Base-by-base conservation (phyloP, 2,797 vertebrate species). In the Pampus argenteus region DNA sequence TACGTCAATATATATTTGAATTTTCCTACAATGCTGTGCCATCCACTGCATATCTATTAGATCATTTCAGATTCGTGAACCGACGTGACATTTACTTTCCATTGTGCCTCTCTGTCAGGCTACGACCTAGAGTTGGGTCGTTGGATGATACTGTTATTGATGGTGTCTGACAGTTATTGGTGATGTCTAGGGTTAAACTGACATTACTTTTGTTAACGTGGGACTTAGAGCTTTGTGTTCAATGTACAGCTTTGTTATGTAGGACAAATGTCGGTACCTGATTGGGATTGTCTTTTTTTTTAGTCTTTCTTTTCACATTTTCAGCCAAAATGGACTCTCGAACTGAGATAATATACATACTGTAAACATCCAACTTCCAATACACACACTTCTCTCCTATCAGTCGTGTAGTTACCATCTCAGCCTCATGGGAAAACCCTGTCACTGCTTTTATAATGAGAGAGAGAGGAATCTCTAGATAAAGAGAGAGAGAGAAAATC, bases 81-180 rank as follows among this genome's bases (percentile, higher is more conserved):
- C 66, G 49, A n/a, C 65, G 40, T 50, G 42, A 70, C 60, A 59
- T 66, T 52, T 13, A 49, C 26, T 81, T 66, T 85, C 59, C 60
- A 64, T 42, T 76, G 66, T 26, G 72, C 59, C 4, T 36, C n/a
- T 20, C 15, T 34, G 22, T 56, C 48, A 17, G 40, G 26, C 26
- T 14, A 9, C 15, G 31, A 2, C 42, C 0, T n/a, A 3, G 8
- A 2, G 40, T 38, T 59, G 28, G 48, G 29, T 40, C 44, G 36
- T 70, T 64, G 48, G 34, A 70, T 62, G 26, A 7, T 26, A 17
- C n/a, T 62, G 47, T 25, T 70, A 17, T 44, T 44, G 54, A 50
- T 65, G 20, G 4, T 51, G 10, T 45, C 25, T 57, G 55, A 31
- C 26, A 65, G 50, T 10, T 54, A 25, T 0, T 55, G 10, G 29